phyloP scores from a whole-genome alignment of 2,888 invertebrate species.

The Dexiosoma caninum region DNA sequence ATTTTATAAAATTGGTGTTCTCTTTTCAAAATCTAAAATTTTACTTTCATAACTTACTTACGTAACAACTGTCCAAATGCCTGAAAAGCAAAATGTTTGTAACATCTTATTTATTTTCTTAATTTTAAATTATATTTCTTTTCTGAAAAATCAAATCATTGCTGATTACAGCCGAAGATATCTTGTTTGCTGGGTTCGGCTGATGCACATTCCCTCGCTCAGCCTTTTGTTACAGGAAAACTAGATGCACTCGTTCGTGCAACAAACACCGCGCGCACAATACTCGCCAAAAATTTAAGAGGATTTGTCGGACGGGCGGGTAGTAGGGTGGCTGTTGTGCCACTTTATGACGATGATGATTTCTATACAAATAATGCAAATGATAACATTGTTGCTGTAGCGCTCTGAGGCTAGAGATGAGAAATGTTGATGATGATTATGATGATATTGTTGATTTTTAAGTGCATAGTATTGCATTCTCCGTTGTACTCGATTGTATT shows the following conservation, averaged over 20 bases:
- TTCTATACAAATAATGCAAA: slow-evolving; percentile 35
- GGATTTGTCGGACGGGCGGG: background rate
- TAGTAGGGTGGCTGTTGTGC: slow-evolving; percentile 12
- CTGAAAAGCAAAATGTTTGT: no score
- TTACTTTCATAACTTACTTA: no score
- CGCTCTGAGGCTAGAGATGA: background rate
- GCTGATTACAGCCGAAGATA: background rate
- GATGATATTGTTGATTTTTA: slow-evolving; percentile 35
- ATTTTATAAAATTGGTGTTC: no score
- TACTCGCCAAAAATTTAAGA: background rate
- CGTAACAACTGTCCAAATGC: no score
- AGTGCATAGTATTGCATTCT: slow-evolving; percentile 20
- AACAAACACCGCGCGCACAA: background rate
- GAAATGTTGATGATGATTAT: slow-evolving; percentile 15
- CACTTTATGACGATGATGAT: slow-evolving; percentile 14
- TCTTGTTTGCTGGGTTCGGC: background rate
- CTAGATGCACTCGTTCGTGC: background rate
- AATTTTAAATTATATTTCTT: no score
- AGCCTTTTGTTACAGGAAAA: slow-evolving; percentile 16
- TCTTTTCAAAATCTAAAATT: no score
- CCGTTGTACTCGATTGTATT: slow-evolving; percentile 8
- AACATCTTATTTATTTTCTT: no score
- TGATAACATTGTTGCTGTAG: background rate
- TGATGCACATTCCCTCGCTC: background rate
- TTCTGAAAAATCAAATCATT: no score